Evolutionary conservation across 2,797 vertebrate genomes (phyloP).

Genomic region (Peromyscus attwateri): DNA sequence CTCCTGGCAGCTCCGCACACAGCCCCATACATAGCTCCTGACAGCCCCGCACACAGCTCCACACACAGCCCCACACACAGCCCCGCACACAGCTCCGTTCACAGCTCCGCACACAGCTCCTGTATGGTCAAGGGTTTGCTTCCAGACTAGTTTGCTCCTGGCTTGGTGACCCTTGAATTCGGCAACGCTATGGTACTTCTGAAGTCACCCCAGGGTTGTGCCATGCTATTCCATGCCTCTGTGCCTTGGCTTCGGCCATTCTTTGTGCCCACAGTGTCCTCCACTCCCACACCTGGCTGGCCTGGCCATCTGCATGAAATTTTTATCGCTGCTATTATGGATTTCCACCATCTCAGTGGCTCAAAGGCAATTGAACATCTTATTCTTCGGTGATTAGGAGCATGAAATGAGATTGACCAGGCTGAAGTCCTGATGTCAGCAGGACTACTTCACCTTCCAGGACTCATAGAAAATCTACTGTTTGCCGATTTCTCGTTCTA

Average conservation of each 20-base stretch:
- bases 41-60: neutral
- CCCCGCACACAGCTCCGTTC: neutral
- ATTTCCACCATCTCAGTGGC: neutral
- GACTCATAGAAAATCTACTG: neutral
- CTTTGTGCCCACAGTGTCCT: neutral
- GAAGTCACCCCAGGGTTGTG: too few species aligned
- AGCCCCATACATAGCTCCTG: neutral
- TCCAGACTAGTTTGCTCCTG: neutral
- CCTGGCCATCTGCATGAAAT: neutral
- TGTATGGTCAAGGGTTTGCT: neutral
- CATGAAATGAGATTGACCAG: neutral
- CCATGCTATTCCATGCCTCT: neutral
- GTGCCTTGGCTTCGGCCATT: neutral
- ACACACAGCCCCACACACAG: neutral
- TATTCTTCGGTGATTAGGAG: neutral
- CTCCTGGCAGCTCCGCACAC: neutral
- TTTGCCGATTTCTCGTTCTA: neutral
- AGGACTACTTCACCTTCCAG: neutral
- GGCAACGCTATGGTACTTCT: too few species aligned
- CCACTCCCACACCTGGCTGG: neutral
- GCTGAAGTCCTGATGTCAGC: neutral
- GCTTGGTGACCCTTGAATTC: neutral
- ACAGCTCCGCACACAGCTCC: neutral
- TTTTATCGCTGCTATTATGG: neutral
- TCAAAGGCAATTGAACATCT: neutral